These are phyloP conservation scores for Peromyscus attwateri DNA, from an alignment of 2,797 vertebrate genomes.

Conservation along the genomic window DNA sequence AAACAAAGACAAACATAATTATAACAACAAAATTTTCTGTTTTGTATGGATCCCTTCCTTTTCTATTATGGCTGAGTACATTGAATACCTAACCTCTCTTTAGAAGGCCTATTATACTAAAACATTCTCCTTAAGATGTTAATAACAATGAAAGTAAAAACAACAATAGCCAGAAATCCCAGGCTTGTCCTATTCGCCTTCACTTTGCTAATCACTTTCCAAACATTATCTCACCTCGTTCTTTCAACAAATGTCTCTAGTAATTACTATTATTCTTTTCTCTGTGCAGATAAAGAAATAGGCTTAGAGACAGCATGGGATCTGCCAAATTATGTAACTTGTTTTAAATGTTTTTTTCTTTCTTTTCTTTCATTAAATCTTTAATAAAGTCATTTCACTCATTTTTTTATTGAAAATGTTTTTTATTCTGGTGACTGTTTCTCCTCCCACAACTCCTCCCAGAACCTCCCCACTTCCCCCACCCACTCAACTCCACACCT, in stretches of 20 bases:
- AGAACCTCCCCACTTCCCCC: no score
- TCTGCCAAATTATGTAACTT: not conserved
- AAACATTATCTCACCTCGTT: slow-evolving; percentile 53
- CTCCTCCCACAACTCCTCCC: not conserved
- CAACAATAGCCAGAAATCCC: not conserved
- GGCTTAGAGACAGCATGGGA: not conserved
- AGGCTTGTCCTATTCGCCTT: not conserved
- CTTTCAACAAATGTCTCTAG: slow-evolving; percentile 42
- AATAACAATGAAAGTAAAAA: slow-evolving; percentile 25
- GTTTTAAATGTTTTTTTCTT: slow-evolving; percentile 28
- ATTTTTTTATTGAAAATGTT: not conserved
- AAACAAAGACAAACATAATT: slow-evolving; percentile 44
- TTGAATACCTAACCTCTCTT: slow-evolving; percentile 6
- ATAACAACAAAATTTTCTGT: slow-evolving; percentile 18
- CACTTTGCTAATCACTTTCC: slow-evolving; percentile 47
- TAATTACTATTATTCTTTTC: slow-evolving; percentile 30
- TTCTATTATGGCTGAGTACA: slow-evolving; percentile 15
- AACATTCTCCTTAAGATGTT: slow-evolving; percentile 30
- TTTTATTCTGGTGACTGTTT: not conserved
- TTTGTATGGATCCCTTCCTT: not conserved
- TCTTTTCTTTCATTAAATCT: slow-evolving; percentile 5
- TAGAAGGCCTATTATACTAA: not conserved
- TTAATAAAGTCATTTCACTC: slow-evolving; percentile 42
- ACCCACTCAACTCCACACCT: not conserved
- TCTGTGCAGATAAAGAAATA: slow-evolving; percentile 17